phyloP scores from a whole-genome alignment of 2,113 vertebrate genomes.

The Gadus macrocephalus region DNA sequence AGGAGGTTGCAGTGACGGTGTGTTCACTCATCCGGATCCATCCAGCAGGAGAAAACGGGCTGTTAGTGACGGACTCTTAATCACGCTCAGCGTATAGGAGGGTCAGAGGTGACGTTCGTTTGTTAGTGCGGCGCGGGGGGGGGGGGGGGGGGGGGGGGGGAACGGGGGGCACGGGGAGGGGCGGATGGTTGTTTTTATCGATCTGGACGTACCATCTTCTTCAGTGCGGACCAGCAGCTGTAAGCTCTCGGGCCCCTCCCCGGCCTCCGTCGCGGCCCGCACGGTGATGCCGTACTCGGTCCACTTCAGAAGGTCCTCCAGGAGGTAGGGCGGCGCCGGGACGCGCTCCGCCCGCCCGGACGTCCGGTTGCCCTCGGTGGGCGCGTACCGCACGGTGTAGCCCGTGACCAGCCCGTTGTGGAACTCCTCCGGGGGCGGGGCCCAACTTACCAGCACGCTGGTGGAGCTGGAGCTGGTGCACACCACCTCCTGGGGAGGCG shows the following conservation, averaged over 20 bases:
- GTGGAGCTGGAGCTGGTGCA: slow-evolving; percentile 94
- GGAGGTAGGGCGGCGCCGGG: slow-evolving; percentile 81
- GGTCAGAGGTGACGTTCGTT: slow-evolving; percentile 20
- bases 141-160: slow-evolving; percentile 19
- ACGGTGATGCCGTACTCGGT: slow-evolving; percentile 92
- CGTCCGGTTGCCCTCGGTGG: slow-evolving; percentile 80
- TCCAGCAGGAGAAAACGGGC: slow-evolving; percentile 19
- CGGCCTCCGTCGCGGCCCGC: slow-evolving; percentile 86
- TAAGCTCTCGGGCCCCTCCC: slow-evolving; percentile 90
- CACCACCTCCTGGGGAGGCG: slow-evolving; percentile 94
- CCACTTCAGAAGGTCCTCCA: slow-evolving; percentile 95
- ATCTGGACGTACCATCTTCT: slow-evolving; percentile 95
- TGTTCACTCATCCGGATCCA: not conserved
- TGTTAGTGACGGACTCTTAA: slow-evolving; percentile 37
- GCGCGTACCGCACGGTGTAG: slow-evolving; percentile 88
- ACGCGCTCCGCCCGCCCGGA: slow-evolving; percentile 81
- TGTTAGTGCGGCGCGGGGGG: slow-evolving; percentile 43
- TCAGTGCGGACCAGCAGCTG: slow-evolving; percentile 92
- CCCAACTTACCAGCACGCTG: slow-evolving; percentile 98
- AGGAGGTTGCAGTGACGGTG: slow-evolving; percentile 20
- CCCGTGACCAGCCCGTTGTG: slow-evolving; percentile 89
- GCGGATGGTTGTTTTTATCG: slow-evolving; percentile 27
- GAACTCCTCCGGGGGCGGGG: slow-evolving; percentile 85
- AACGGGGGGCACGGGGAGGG: not conserved
- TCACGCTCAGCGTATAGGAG: slow-evolving; percentile 26